These are phyloP conservation scores for Microcebus murinus DNA, from an alignment of 2,113 vertebrate species.

Conservation along the genomic window DNA sequence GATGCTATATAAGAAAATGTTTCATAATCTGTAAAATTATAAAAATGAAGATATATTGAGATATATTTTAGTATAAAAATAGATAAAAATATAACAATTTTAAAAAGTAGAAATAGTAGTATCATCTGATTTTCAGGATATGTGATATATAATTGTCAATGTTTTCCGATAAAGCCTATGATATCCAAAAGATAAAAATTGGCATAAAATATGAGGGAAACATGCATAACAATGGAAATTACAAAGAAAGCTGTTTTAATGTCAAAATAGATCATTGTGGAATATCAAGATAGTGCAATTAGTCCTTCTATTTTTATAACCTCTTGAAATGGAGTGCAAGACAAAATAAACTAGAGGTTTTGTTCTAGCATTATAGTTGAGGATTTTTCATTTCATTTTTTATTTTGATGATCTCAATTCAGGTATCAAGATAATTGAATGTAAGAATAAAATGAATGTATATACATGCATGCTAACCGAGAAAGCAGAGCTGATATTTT, in stretches of 20 bases:
- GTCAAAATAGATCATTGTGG: background rate
- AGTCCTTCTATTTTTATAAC: background rate
- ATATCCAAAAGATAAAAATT: background rate
- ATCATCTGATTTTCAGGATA: background rate
- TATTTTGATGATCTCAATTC: background rate
- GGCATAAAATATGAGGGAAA: background rate
- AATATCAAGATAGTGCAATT: background rate
- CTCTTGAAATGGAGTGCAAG: background rate
- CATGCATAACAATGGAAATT: background rate
- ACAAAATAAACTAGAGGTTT: background rate
- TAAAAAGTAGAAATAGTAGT: background rate
- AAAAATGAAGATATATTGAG: background rate
- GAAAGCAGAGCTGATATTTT: background rate
- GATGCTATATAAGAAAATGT: background rate
- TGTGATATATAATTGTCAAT: background rate
- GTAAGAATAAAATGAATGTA: background rate
- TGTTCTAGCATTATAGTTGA: background rate
- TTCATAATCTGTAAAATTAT: background rate
- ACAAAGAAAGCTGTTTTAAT: background rate
- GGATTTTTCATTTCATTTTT: background rate
- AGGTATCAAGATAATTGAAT: background rate
- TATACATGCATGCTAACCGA: background rate
- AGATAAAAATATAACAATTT: background rate
- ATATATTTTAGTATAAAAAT: background rate
- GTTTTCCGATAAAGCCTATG: conserved; percentile 13